Percentiles rank a stretch among this genome's conserved stretches.
phyloP scores from a whole-genome alignment of 2,113 vertebrate genomes.

The Lophotis ruficrista region DNA sequence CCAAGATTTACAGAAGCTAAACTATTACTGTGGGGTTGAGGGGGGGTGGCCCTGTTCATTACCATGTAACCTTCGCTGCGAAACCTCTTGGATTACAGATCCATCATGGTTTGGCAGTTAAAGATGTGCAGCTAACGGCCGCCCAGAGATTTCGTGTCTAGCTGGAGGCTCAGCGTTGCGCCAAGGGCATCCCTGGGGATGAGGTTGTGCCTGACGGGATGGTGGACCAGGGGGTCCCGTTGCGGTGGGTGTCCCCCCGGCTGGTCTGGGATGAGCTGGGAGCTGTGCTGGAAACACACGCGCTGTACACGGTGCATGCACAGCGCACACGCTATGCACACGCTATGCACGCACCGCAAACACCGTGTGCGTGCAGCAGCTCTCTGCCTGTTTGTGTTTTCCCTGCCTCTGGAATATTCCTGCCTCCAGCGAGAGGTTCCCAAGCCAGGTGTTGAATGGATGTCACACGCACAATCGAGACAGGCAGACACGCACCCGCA shows the following conservation, averaged over 20 bases:
- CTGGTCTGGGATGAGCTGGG: not conserved
- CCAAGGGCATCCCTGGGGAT: not conserved
- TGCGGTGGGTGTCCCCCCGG: not conserved
- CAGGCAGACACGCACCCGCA: not conserved
- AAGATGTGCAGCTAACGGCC: not conserved
- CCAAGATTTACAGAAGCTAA: not conserved
- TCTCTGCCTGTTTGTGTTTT: not conserved
- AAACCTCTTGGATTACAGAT: not conserved
- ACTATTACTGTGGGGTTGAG: not conserved
- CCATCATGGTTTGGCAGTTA: not conserved
- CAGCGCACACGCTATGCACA: not conserved
- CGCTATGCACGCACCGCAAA: not conserved
- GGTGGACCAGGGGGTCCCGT: not conserved
- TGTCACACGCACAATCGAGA: rapidly evolving
- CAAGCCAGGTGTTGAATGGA: not conserved
- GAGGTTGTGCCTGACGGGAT: not conserved
- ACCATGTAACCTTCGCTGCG: not conserved
- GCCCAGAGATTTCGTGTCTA: rapidly evolving
- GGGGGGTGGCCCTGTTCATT: not conserved
- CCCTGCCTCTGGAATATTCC: not conserved
- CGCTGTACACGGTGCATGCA: not conserved
- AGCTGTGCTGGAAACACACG: not conserved
- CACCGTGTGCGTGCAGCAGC: not conserved
- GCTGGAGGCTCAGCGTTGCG: not conserved
- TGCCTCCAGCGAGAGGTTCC: not conserved